Base-by-base conservation (phyloP, 2,888 invertebrate genomes). In the Tenthredo amoena region DNA sequence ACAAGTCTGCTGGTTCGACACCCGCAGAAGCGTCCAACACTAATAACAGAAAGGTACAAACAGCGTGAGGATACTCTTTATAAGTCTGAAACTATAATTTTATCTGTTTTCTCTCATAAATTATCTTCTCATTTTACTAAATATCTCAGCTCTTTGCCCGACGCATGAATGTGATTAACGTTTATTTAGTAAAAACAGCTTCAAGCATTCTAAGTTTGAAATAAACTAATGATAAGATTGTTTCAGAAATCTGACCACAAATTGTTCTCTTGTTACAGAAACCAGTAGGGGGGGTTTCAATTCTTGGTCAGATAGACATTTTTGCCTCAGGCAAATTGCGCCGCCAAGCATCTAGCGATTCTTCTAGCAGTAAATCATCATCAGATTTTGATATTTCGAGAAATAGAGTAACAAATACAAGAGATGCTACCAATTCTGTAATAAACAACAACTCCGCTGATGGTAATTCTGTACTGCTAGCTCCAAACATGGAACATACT, bases 251-350 rank as follows among this genome's bases (percentile, higher is more conserved):
- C 34, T 72, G 74, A 65, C 37, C 47, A 85, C 65, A 12, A 9
- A 50, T 81, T 55, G 81, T 85, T 87, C 87, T 84, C 34, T 68
- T 86, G 86, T 92, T 92, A 79, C 93, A 96, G 96, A 96, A 95
- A 94, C 95, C 96, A 7, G 90, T 94, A 5, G 96, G 96, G 1
- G 96, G 95, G 1, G 95, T 95, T 77, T 95, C 96, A 10, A 91
- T 96, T 65, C 95, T 96, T 88, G 96, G 95, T n/a, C 87, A 90
- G 34, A 88, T 91, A n/a, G 90, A 91, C 72, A 87, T 90, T 18
- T 84, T 89, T 37, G 86, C 90, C 0, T 89, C 91, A 3, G 88
- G 87, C 71, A 90, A 87, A 40, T 87, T 90, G 50, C 87, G 87
- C 12, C 90, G 89, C 26, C 89, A 87, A 40, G 87, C 88, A 18